Evolutionary conservation across 2,888 invertebrate genomes (phyloP).

Genomic region (Morpho achilles): DNA sequence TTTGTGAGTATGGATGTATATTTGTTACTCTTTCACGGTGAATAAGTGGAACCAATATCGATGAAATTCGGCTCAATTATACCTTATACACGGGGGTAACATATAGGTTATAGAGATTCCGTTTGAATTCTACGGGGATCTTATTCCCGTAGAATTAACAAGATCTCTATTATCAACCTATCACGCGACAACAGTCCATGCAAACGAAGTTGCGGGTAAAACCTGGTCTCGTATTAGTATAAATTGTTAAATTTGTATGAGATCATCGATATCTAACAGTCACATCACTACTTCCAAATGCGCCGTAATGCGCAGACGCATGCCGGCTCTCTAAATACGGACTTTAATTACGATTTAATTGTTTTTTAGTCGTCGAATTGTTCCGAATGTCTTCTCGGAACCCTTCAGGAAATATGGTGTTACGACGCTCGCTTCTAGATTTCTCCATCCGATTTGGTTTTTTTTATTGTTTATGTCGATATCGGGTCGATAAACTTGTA

Average conservation of each 20-base stretch:
- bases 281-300: constrained; percentile 53
- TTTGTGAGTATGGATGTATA: too few relatives aligned
- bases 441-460: constrained; percentile 34
- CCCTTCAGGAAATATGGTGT: constrained; percentile 36
- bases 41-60: too few relatives aligned
- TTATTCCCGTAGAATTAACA: too few relatives aligned
- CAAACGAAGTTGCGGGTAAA: too few relatives aligned
- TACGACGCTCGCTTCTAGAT: constrained; percentile 36
- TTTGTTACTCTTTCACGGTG: too few relatives aligned
- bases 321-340: constrained; percentile 67
- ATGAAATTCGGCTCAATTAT: too few relatives aligned
- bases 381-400: constrained; percentile 56
- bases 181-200: too few relatives aligned
- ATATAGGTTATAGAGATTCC: too few relatives aligned
- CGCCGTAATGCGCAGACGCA: constrained; percentile 52
- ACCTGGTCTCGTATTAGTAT: too few relatives aligned
- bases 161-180: too few relatives aligned
- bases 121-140: too few relatives aligned
- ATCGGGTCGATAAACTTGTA: constrained; percentile 31
- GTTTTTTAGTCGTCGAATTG: constrained; percentile 67
- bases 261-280: constrained; percentile 16
- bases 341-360: constrained; percentile 75
- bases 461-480: constrained; percentile 24
- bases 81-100: too few relatives aligned
- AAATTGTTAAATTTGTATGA: neutral